Percentiles rank a stretch among this genome's conserved stretches.
Evolutionary conservation across 2,888 invertebrate genomes (phyloP).

Genomic region (Lasioglossum zephyrum): DNA sequence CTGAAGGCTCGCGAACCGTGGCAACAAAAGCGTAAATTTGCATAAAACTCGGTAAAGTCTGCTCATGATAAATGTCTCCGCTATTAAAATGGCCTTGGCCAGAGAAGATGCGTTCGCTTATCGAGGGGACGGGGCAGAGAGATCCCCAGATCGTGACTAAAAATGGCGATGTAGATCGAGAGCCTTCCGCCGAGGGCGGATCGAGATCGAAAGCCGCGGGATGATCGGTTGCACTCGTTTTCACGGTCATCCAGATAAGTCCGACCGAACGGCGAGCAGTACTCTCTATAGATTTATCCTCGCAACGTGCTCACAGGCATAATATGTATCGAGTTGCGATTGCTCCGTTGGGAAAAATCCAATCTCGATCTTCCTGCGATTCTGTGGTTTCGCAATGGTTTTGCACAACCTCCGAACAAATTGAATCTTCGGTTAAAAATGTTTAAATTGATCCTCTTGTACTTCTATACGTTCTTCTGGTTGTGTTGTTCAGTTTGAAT

Average conservation of each 20-base stretch:
- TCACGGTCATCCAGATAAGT: constrained; percentile 59
- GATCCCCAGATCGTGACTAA: constrained; percentile 64
- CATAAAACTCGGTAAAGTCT: neutral
- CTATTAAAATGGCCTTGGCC: constrained; percentile 51
- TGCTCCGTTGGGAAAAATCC: constrained; percentile 15
- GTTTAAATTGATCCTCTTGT: neutral
- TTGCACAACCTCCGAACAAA: neutral
- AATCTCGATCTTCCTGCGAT: neutral
- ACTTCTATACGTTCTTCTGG: neutral
- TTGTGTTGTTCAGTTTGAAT: neutral
- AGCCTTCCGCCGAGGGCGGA: constrained; percentile 57
- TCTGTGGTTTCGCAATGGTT: neutral
- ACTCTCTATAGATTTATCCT: constrained; percentile 18
- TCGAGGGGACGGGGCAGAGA: constrained; percentile 24
- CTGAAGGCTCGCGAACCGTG: neutral
- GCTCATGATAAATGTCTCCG: constrained; percentile 45
- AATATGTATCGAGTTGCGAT: neutral
- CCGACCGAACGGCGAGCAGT: constrained; percentile 12
- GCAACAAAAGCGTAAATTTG: constrained; percentile 1
- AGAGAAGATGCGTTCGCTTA: constrained; percentile 34
- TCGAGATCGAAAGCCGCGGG: constrained; percentile 59
- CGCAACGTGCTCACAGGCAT: neutral
- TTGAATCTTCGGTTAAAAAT: neutral
- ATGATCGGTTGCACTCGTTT: constrained; percentile 58
- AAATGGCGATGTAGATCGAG: constrained; percentile 68